A percentile compares a stretch with the other conserved stretches of the same genome.
Evolutionary conservation across 2,888 invertebrate genomes (phyloP).

Genomic region (Pteria penguin): DNA sequence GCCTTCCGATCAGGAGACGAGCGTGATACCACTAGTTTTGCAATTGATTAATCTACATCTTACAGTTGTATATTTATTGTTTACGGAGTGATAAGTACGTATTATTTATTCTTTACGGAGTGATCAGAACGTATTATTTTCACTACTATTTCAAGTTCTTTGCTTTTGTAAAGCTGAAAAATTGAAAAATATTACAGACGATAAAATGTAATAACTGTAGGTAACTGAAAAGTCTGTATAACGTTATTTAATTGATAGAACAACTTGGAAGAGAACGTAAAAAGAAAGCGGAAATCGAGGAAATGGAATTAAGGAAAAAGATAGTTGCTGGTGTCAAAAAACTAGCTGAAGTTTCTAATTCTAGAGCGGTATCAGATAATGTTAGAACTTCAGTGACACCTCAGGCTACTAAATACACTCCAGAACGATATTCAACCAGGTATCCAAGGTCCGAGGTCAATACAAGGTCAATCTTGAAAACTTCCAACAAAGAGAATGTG

Average conservation of each 20-base stretch:
- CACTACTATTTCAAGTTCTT: too few relatives aligned
- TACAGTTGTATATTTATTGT: too few relatives aligned
- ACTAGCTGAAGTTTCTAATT: conserved; percentile 29
- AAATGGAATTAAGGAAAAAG: conserved; percentile 39
- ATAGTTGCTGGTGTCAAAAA: conserved; percentile 44
- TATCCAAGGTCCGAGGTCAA: background rate
- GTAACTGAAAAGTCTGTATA: background rate
- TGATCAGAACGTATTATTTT: background rate
- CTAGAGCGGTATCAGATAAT: conserved; percentile 25
- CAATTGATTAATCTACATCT: too few relatives aligned
- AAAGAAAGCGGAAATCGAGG: conserved; percentile 41
- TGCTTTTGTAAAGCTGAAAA: too few relatives aligned
- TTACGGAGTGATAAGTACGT: too few relatives aligned
- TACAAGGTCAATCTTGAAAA: background rate
- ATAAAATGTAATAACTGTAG: too few relatives aligned
- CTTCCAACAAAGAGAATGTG: background rate
- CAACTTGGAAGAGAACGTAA: conserved; percentile 55
- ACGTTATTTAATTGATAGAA: conserved; percentile 45
- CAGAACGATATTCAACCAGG: background rate
- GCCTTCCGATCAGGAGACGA: too few relatives aligned
- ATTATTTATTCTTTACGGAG: background rate
- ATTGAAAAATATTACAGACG: background rate
- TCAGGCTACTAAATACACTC: background rate
- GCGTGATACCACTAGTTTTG: too few relatives aligned
- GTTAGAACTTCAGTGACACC: background rate